Percentiles rank a stretch among this genome's conserved stretches.
phyloP scores from a whole-genome alignment of 2,113 vertebrate species.

The Euleptes europaea region DNA sequence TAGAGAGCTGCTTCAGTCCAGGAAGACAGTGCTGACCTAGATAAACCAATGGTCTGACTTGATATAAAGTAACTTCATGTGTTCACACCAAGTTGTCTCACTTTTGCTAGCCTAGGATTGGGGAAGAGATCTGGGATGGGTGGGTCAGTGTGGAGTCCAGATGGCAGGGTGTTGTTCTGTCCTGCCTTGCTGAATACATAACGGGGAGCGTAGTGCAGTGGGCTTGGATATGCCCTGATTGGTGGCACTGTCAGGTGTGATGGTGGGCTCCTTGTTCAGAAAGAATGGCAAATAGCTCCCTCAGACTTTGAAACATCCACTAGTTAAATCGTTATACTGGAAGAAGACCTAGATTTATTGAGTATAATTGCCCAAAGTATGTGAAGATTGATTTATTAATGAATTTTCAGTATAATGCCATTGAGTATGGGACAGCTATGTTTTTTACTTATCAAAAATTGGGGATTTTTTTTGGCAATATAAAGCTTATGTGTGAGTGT shows the following conservation, averaged over 20 bases:
- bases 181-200: not conserved
- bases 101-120: not conserved
- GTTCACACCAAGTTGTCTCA: not conserved
- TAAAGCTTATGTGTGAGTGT: not conserved
- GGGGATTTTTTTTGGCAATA: not conserved
- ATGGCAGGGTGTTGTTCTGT: not conserved
- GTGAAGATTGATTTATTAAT: not conserved
- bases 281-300: not conserved
- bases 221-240: not conserved
- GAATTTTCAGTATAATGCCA: not conserved
- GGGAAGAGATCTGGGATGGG: not conserved
- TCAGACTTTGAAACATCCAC: not conserved
- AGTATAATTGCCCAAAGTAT: too few species aligned
- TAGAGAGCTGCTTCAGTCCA: too few species aligned
- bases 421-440: not conserved
- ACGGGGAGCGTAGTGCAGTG: too few species aligned
- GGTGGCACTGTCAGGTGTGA: not conserved
- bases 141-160: not conserved
- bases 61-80: too few species aligned
- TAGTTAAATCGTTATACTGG: too few species aligned
- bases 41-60: too few species aligned
- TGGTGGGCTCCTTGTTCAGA: not conserved
- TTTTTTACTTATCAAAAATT: not conserved
- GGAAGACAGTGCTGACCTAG: too few species aligned
- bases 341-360: too few species aligned